These are phyloP conservation scores for Podabrus alpinus DNA, from an alignment of 2,888 invertebrate genomes.

Conservation along the genomic window DNA sequence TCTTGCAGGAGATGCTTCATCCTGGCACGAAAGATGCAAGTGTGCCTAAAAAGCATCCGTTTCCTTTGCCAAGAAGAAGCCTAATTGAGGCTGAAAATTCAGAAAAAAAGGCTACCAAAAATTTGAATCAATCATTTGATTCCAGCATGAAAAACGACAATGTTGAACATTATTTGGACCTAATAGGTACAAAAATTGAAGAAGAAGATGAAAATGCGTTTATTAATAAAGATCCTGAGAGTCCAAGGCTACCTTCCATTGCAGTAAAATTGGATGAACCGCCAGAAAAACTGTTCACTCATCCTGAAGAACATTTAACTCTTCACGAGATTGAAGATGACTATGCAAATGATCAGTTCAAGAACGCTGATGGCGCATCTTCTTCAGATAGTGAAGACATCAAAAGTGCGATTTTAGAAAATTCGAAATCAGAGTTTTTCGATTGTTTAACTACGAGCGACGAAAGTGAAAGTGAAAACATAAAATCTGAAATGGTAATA, in stretches of 20 bases:
- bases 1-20: constrained; percentile 13
- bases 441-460: neutral
- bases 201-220: neutral
- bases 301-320: neutral
- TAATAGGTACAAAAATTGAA: neutral
- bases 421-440: neutral
- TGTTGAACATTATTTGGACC: neutral
- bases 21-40: neutral
- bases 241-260: too few relatives aligned
- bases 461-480: neutral
- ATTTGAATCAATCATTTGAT: neutral
- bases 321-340: neutral
- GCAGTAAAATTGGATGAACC: neutral
- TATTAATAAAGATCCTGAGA: too few relatives aligned
- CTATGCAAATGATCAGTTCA: neutral
- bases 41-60: constrained; percentile 13
- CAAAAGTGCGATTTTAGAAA: neutral
- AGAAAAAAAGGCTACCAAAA: neutral
- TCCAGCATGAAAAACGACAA: neutral
- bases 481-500: neutral
- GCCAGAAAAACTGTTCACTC: neutral
- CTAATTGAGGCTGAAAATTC: neutral
- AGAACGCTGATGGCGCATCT: neutral
- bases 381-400: neutral
- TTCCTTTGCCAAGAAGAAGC: constrained; percentile 26